Percentiles rank a stretch among this genome's conserved stretches.
These are phyloP conservation scores for Terrapene triunguis DNA, from an alignment of 2,113 vertebrate species.

Conservation along the genomic window DNA sequence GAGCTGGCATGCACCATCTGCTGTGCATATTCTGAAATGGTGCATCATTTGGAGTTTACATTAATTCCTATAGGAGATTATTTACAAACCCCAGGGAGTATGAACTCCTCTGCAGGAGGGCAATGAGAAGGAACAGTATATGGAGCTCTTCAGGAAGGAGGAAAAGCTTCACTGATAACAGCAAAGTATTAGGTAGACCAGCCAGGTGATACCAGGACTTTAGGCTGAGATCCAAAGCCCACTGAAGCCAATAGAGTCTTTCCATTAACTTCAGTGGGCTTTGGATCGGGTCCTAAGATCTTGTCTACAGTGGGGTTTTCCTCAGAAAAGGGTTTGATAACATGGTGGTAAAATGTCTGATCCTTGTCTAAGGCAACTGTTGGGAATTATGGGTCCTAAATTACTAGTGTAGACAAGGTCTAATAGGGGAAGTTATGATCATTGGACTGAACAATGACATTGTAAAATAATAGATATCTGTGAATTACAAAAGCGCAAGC, in stretches of 20 bases:
- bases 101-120: neutral
- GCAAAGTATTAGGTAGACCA: neutral
- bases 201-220: neutral
- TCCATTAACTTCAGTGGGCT: accelerated
- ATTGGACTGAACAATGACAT: neutral
- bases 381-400: neutral
- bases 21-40: neutral
- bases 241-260: neutral
- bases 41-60: neutral
- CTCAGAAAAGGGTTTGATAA: neutral
- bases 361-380: neutral
- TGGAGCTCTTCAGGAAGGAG: neutral
- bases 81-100: neutral
- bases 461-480: neutral
- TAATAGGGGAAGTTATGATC: neutral
- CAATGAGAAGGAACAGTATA: neutral
- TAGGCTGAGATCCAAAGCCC: neutral
- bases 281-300: neutral
- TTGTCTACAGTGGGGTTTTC: neutral
- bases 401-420: neutral
- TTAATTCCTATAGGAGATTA: neutral
- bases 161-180: neutral
- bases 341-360: neutral
- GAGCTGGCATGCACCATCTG: neutral
- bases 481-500: neutral